Evolutionary conservation across 2,888 invertebrate species (phyloP).

Genomic region (Myopa tessellatipennis): DNA sequence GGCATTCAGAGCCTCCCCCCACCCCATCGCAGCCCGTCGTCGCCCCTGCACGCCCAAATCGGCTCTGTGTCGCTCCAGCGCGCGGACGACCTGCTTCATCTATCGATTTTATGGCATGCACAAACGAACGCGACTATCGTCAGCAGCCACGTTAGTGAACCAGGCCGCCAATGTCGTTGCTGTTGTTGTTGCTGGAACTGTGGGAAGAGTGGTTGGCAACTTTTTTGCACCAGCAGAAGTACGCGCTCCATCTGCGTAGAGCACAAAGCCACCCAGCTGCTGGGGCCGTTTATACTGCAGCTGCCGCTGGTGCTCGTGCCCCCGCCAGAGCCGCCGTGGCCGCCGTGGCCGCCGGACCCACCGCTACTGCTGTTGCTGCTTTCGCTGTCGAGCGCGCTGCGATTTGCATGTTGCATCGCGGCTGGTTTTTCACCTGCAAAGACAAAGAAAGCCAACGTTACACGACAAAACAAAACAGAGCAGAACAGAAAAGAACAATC

Average conservation of each 20-base stretch:
- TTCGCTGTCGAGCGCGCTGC: conserved; percentile 63
- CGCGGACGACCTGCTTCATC: conserved; percentile 32
- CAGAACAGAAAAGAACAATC: not conserved
- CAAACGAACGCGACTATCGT: conserved; percentile 38
- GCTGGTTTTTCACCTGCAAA: conserved; percentile 66
- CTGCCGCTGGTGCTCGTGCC: conserved; percentile 3
- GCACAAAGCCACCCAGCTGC: not conserved
- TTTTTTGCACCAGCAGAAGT: conserved; percentile 9
- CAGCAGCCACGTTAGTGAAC: conserved; percentile 33
- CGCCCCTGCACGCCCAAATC: not conserved
- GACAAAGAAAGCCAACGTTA: conserved; percentile 16
- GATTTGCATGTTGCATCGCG: conserved; percentile 68
- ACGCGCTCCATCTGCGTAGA: not conserved
- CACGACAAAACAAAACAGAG: not conserved
- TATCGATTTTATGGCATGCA: conserved; percentile 38
- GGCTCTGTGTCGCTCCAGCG: not conserved
- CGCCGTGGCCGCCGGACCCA: conserved; percentile 47
- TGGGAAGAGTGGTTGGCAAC: conserved; percentile 18
- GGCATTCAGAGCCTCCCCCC: not conserved
- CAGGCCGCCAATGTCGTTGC: not conserved
- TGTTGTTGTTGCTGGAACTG: conserved; percentile 17
- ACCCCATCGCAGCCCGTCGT: not conserved
- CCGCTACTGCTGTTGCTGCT: conserved; percentile 54
- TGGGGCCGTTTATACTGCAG: not conserved
- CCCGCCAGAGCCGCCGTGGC: conserved; percentile 38